Percentiles rank a stretch among this genome's conserved stretches.
Conservation (phyloP, 2,113 vertebrate species). For the Eleginops maclovinus region DNA sequence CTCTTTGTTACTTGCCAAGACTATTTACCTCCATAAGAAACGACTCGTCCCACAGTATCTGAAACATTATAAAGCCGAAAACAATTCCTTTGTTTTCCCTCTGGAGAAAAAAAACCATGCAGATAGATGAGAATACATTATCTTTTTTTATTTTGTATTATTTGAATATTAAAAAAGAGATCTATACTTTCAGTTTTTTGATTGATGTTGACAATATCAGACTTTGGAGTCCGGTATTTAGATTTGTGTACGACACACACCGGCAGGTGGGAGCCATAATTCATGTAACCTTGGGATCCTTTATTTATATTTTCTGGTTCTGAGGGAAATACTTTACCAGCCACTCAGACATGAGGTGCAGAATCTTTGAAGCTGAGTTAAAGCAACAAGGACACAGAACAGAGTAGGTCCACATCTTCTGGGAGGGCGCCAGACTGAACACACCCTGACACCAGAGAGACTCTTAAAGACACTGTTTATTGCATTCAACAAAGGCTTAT, state of each 20-base stretch:
- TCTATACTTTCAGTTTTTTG: too few relatives aligned
- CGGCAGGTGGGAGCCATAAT: background rate
- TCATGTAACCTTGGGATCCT: background rate
- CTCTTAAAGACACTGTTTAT: constrained; percentile 13
- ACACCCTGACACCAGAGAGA: constrained; percentile 47
- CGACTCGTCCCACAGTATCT: background rate
- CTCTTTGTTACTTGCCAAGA: constrained; percentile 6
- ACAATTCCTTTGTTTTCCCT: constrained; percentile 6
- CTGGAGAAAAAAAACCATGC: background rate
- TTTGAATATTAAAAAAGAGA: background rate
- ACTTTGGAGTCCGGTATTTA: constrained; percentile 9
- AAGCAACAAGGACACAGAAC: constrained; percentile 41
- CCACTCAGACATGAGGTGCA: constrained; percentile 24
- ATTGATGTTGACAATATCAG: background rate
- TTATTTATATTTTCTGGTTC: constrained; percentile 35
- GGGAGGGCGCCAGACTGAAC: constrained; percentile 22
- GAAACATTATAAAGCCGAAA: constrained; percentile 23
- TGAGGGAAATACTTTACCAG: constrained; percentile 16
- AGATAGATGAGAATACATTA: constrained; percentile 13
- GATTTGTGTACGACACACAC: background rate
- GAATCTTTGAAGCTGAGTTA: constrained; percentile 47
- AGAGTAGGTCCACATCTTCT: constrained; percentile 31
- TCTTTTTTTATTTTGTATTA: background rate
- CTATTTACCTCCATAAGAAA: constrained; percentile 21
- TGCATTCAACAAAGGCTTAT: constrained; percentile 16